phyloP scores from a whole-genome alignment of 2,888 invertebrate genomes.

The Neria commutata region DNA sequence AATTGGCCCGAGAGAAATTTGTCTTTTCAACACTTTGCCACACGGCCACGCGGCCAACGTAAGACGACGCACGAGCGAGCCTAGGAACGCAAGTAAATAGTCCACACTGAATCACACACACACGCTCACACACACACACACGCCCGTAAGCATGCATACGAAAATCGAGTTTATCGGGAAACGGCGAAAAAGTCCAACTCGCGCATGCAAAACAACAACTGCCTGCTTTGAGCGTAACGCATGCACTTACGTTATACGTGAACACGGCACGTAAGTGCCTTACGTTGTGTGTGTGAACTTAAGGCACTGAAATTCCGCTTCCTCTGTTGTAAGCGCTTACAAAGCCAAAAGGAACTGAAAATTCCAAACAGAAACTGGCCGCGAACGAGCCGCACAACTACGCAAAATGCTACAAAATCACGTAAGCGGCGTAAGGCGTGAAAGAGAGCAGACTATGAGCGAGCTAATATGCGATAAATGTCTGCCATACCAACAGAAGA shows the following conservation, averaged over 20 bases:
- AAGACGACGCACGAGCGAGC: neutral
- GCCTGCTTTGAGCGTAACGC: neutral
- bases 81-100: neutral
- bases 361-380: neutral
- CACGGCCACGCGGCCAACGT: slow-evolving; percentile 12
- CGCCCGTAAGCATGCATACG: neutral
- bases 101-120: neutral
- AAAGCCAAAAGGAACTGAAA: slow-evolving; percentile 7
- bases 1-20: slow-evolving; percentile 24
- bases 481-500: slow-evolving; percentile 7
- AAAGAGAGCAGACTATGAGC: neutral
- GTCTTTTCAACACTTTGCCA: slow-evolving; percentile 36
- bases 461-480: slow-evolving; percentile 5
- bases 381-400: neutral
- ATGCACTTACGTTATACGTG: slow-evolving; percentile 37
- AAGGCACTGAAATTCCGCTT: slow-evolving; percentile 2
- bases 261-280: slow-evolving; percentile 27
- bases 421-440: neutral
- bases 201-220: neutral
- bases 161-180: too few relatives aligned
- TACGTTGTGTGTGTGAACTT: neutral
- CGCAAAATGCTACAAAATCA: slow-evolving; percentile 2
- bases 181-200: too few relatives aligned
- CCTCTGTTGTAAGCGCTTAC: neutral
- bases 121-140: neutral